Evolutionary conservation across 2,113 vertebrate genomes (phyloP).

Genomic region (Dipodomys merriami): DNA sequence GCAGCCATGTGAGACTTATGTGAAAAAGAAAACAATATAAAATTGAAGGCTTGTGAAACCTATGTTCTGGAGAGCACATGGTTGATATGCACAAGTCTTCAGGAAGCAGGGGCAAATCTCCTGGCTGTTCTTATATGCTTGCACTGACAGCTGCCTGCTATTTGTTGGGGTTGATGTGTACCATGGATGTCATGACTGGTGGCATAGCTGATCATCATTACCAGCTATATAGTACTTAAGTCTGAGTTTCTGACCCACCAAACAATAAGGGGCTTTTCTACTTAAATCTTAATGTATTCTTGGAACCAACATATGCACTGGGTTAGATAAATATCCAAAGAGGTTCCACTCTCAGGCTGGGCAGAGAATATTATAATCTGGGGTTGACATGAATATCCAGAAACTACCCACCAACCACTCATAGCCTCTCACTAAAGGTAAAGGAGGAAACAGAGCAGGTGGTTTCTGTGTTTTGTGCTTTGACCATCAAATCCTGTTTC

Average conservation of each 20-base stretch:
- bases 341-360: neutral
- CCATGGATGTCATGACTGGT: neutral
- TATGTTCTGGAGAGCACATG: neutral
- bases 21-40: constrained; percentile 24
- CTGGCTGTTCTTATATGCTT: neutral
- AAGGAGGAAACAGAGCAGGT: neutral
- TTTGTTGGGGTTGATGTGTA: neutral
- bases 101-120: neutral
- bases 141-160: neutral
- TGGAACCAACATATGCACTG: neutral
- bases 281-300: constrained; percentile 6
- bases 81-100: neutral
- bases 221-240: neutral
- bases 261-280: neutral
- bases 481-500: neutral
- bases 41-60: neutral
- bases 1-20: neutral
- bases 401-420: neutral
- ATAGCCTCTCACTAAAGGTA: neutral
- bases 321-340: neutral
- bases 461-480: neutral
- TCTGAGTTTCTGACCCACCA: neutral
- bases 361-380: neutral
- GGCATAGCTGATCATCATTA: neutral
- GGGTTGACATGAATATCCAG: neutral